Conservation (phyloP, 2,888 invertebrate genomes). For the Heliconius hortense region DNA sequence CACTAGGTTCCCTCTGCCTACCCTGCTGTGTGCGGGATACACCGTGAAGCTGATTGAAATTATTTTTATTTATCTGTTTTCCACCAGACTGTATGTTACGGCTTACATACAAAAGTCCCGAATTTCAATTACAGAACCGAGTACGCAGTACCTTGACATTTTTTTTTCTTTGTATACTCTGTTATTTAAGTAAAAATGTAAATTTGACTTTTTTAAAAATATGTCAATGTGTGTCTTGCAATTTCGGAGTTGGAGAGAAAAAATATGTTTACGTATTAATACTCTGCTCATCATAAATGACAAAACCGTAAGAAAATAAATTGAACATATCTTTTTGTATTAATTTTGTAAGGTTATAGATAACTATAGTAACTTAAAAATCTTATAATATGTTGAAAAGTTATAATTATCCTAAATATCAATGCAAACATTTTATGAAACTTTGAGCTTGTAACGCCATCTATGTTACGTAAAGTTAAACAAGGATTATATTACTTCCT, state of each 20-base stretch:
- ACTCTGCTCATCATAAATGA: too few species aligned
- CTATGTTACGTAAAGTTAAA: slow-evolving; percentile 45
- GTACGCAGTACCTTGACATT: background rate
- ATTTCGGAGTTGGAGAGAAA: background rate
- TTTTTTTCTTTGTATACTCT: background rate
- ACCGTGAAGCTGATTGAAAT: too few species aligned
- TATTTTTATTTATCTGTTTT: background rate
- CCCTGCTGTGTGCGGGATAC: too few species aligned
- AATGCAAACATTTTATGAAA: slow-evolving; percentile 7
- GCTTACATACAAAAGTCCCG: background rate
- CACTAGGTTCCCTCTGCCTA: too few species aligned
- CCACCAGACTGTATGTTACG: background rate
- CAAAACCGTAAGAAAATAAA: background rate
- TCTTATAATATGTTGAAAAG: background rate
- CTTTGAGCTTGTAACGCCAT: slow-evolving; percentile 51
- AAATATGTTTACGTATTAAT: background rate
- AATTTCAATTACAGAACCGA: background rate
- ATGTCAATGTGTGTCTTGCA: too few species aligned
- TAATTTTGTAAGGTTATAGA: background rate
- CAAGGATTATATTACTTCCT: slow-evolving; percentile 21
- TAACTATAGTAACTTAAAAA: background rate
- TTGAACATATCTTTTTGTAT: background rate
- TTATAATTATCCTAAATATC: background rate
- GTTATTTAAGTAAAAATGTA: background rate
- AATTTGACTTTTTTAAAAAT: too few species aligned